Percentiles rank a stretch among this genome's conserved stretches.
Conservation (phyloP, 2,797 vertebrate genomes). For the Rhinichthys osculus region DNA sequence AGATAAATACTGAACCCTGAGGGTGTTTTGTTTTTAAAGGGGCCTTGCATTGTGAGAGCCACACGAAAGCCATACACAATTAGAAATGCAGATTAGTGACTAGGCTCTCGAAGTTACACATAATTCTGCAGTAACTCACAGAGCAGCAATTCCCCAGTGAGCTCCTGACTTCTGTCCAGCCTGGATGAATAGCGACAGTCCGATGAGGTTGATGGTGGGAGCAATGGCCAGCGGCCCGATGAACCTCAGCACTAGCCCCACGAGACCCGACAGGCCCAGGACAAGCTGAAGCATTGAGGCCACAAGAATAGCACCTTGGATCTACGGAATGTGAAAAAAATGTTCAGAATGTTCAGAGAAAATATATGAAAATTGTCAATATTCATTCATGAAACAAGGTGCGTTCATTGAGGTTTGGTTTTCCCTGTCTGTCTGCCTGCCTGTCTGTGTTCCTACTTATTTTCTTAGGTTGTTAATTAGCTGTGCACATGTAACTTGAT, state of each 20-base stretch:
- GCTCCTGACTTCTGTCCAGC: constrained; percentile 83
- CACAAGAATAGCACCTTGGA: constrained; percentile 83
- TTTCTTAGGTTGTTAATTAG: too few species aligned
- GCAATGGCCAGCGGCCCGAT: constrained; percentile 82
- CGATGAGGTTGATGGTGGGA: constrained; percentile 83
- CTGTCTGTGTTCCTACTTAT: too few species aligned
- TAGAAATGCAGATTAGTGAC: not conserved
- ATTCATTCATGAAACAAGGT: not conserved
- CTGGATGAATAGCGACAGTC: constrained; percentile 81
- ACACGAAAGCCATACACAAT: not conserved
- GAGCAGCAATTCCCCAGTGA: constrained; percentile 83
- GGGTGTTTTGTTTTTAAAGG: constrained; percentile 16
- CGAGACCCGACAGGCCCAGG: constrained; percentile 79
- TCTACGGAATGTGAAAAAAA: constrained; percentile 65
- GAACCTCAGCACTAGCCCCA: constrained; percentile 79
- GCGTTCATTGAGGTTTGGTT: too few species aligned
- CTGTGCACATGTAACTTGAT: too few species aligned
- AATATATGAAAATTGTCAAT: not conserved
- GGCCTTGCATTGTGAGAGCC: not conserved
- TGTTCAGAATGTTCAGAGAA: not conserved
- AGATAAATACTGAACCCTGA: not conserved
- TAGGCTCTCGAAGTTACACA: not conserved
- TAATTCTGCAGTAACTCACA: constrained; percentile 73
- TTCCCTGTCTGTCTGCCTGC: too few species aligned
- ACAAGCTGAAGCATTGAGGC: constrained; percentile 78